Percentiles rank a stretch among this genome's conserved stretches.
Conservation (phyloP, 2,888 invertebrate species). For the Camponotus fellah region DNA sequence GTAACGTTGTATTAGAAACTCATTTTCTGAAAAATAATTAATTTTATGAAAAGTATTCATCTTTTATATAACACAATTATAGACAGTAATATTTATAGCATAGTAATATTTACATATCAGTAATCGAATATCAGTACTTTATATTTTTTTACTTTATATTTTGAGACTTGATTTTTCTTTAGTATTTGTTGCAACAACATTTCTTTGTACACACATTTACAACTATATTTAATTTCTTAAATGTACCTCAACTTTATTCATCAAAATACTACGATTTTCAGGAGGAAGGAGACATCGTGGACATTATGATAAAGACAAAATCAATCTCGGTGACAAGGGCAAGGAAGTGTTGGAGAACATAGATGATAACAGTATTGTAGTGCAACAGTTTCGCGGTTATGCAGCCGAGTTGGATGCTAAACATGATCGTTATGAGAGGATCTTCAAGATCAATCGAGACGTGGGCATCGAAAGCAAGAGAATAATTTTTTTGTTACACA, state of each 20-base stretch:
- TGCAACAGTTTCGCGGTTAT: constrained; percentile 89
- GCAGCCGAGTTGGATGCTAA: constrained; percentile 90
- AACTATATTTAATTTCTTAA: neutral
- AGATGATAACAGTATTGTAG: constrained; percentile 87
- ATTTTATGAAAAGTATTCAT: neutral
- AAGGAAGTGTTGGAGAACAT: constrained; percentile 85
- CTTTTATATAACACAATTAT: neutral
- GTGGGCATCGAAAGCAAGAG: constrained; percentile 96
- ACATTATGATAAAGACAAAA: constrained; percentile 73
- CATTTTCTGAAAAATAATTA: neutral
- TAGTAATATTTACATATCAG: neutral
- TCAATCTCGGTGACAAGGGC: constrained; percentile 85
- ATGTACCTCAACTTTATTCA: neutral
- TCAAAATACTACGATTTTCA: constrained; percentile 14
- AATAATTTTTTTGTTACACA: constrained; percentile 95
- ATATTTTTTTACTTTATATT: neutral
- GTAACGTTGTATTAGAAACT: neutral
- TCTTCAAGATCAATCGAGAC: constrained; percentile 94
- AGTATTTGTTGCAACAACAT: neutral
- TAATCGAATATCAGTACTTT: neutral
- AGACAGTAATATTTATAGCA: neutral
- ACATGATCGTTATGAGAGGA: constrained; percentile 94
- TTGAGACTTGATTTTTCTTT: neutral
- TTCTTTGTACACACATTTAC: neutral
- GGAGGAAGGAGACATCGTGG: constrained; percentile 69